These are phyloP conservation scores for Carcina quercana DNA, from an alignment of 2,888 invertebrate genomes.

Conservation along the genomic window DNA sequence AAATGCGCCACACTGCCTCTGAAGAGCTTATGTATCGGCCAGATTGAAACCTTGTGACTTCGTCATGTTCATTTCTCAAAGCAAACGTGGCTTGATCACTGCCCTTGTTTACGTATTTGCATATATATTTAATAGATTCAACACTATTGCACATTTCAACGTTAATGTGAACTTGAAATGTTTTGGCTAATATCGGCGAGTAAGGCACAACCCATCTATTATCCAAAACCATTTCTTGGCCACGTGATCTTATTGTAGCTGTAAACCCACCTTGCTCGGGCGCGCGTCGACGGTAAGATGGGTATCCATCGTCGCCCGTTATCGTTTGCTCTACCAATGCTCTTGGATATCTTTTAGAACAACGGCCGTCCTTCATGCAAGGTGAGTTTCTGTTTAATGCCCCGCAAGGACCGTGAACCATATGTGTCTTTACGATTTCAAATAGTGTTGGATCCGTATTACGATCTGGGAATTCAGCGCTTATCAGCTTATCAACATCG, in stretches of 20 bases:
- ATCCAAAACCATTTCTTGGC: conserved; percentile 15
- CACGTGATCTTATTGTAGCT: not conserved
- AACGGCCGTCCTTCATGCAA: conserved; percentile 10
- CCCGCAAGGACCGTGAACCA: conserved; percentile 17
- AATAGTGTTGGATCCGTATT: conserved; percentile 9
- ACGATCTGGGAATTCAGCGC: conserved; percentile 24
- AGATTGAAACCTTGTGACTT: conserved; percentile 1
- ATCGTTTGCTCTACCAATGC: conserved; percentile 5
- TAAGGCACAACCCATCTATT: not conserved
- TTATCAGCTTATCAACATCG: conserved; percentile 31
- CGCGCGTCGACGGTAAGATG: conserved; percentile 4
- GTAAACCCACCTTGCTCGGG: not conserved
- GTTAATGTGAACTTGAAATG: not conserved
- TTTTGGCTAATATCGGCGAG: not conserved
- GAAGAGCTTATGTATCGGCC: conserved; percentile 29
- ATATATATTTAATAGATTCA: not conserved
- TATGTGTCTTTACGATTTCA: conserved; percentile 5
- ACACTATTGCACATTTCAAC: not conserved
- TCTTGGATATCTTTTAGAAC: conserved; percentile 10
- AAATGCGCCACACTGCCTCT: conserved; percentile 28
- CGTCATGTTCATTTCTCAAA: conserved; percentile 15
- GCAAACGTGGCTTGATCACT: conserved; percentile 13
- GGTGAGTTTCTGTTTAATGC: conserved; percentile 8
- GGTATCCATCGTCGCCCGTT: conserved; percentile 5
- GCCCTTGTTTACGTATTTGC: conserved; percentile 15